Evolutionary conservation across 2,113 vertebrate species (phyloP), one percentile per base, ranked within the genome.

Genomic region (Jaculus jaculus): DNA sequence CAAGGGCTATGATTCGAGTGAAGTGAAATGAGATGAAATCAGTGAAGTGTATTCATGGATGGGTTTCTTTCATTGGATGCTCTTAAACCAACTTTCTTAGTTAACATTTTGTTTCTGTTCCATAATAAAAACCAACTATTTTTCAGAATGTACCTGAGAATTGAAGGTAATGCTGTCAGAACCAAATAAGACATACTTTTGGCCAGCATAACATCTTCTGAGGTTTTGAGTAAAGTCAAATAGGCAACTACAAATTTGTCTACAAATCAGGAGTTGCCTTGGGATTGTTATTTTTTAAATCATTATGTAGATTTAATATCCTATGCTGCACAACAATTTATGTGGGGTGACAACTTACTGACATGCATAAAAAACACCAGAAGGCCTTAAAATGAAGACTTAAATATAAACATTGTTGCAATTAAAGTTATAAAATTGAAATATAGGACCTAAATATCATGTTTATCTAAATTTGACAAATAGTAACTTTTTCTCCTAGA

Each of bases 401-500:
- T 98, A 98, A 98, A 98, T 98, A 98, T 98, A 98, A 98, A 98
- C 98, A 98, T 98, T 97, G 97, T 98, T 98, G 98, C 98, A 98
- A 98, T 98, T 98, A 98, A 98, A 98, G 98, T 98, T 98, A 98
- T 98, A 98, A 98, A 98, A 98, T 98, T 98, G 98, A 98, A 98
- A 98, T 98, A 98, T 98, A 98, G 98, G 98, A 98, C 98, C 98
- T 98, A 98, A 98, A 98, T 98, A 98, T 98, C 98, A 98, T 98
- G 98, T 98, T 98, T 98, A 98, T 98, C 98, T 98, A 98, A 98
- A 97, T 98, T 97, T 96, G 98, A 98, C 98, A 98, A 98, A 98
- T 98, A n/a, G n/a, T 98, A 98, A 98, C 97, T 98, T 98, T 98
- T 98, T 98, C 98, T 98, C 97, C 98, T 98, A 98, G 97, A 98